phyloP scores from a whole-genome alignment of 1,140 invertebrate genomes.

The Pristionchus pacificus region DNA sequence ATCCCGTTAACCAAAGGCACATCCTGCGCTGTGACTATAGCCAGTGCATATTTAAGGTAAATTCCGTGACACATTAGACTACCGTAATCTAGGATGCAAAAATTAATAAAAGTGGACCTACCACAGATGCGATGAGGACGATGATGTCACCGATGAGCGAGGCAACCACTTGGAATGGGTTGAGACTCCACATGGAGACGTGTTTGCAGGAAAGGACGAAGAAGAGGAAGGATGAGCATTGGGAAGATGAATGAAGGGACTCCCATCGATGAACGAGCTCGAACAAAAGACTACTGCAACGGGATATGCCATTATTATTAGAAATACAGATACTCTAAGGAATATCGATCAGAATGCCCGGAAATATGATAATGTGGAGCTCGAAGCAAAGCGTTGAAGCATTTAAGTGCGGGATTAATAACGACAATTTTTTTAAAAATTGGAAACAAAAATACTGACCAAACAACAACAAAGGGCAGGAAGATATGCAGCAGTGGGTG shows the following conservation, averaged over 20 bases:
- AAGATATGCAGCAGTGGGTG: neutral
- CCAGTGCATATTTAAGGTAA: neutral
- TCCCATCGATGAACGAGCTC: neutral
- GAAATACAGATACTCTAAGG: too few species aligned
- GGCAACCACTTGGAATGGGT: neutral
- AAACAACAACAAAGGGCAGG: neutral
- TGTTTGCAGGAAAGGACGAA: neutral
- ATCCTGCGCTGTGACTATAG: neutral
- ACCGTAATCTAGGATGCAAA: neutral
- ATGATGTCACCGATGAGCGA: neutral
- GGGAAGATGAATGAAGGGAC: neutral
- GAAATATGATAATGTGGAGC: constrained; percentile 11
- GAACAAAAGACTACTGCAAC: too few species aligned
- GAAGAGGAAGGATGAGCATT: neutral
- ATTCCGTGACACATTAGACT: neutral
- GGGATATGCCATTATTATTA: too few species aligned
- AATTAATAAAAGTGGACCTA: constrained; percentile 7
- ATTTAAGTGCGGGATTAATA: constrained; percentile 11
- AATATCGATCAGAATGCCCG: neutral
- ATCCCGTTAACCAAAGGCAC: neutral
- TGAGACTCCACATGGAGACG: neutral
- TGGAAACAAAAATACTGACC: constrained; percentile 6
- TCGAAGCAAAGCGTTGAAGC: constrained; percentile 6
- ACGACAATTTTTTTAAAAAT: neutral
- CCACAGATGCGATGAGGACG: neutral